Evolutionary conservation across 2,888 invertebrate genomes (phyloP), one percentile per base, ranked within the genome.

Genomic region (Rugalucina vietnamica): DNA sequence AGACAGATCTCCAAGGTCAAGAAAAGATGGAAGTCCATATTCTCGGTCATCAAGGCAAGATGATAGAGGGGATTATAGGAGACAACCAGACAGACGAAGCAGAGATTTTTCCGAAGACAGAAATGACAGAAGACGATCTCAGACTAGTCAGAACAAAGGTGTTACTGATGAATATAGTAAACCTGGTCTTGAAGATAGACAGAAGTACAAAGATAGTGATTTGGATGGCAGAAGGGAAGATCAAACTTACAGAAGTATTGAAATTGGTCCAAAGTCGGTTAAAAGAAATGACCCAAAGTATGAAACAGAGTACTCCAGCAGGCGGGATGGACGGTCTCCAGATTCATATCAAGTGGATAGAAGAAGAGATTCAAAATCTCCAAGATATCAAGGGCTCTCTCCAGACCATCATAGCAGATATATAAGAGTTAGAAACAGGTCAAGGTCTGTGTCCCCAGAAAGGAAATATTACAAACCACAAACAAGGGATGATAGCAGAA

Each of bases 391-490:
- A 34, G 4, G 14, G 54, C 12, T 54, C 4, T 34, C 32, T 5
- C 32, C 32, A 10, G 34, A 18, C 21, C 21, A 12, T 21, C 3
- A 34, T 5, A 32, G 32, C 1, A 32, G 65, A 34, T 2, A 32
- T 10, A 34, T 2, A 34, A 21, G 12, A 29, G 21, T 2, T 29
- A 65, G 24, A 8, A 29, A 50, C 43, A 77, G 39, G 10, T 32
- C 27, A 36, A 65, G 21, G 29, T 81, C 75, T 50, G 50, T 70
- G 71, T 76, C 80, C 34, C 76, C 80, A 36, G 8, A 81, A 24
- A 27, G 70, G 75, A 50, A 75, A 57, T 73, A 76, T 37, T 60
- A 60, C 75, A 39, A 21, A 10, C 34, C 32, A 34, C 29, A 8
- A 29, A 5, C 29, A 29, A 29, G 18, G 29, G 60, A 60, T 60